Evolutionary conservation across 2,797 vertebrate species (phyloP).

Genomic region (Mastacembelus armatus): DNA sequence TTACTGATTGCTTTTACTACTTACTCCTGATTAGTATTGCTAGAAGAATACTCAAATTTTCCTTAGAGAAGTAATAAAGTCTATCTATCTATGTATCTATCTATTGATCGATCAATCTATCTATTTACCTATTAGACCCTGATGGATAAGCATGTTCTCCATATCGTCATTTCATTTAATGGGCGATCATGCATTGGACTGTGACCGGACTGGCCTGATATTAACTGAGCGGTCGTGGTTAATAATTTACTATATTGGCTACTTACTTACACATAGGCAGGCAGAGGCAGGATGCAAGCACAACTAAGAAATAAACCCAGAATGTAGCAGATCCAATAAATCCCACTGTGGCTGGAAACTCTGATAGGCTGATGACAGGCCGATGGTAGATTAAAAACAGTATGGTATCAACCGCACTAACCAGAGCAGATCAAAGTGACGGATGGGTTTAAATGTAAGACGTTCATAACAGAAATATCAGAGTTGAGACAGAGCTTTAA

Average conservation of each 20-base stretch:
- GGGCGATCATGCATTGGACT: conserved; percentile 10
- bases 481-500: conserved; percentile 29
- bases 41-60: no score
- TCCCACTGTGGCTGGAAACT: conserved; percentile 26
- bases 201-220: conserved; percentile 7
- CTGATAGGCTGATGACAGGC: conserved; percentile 9
- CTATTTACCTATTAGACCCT: no score
- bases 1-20: no score
- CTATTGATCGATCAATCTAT: no score
- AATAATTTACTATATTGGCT: conserved; percentile 50
- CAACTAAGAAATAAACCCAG: conserved; percentile 39
- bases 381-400: conserved; percentile 37
- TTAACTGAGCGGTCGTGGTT: conserved; percentile 35
- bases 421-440: conserved; percentile 13
- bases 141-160: conserved; percentile 4
- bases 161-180: conserved; percentile 35
- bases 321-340: conserved; percentile 45
- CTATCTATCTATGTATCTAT: no score
- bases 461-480: conserved; percentile 51
- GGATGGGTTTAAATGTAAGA: conserved; percentile 59
- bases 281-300: conserved; percentile 43
- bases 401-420: conserved; percentile 29
- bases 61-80: no score
- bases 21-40: no score
- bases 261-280: conserved; percentile 35